A percentile compares a stretch with the other conserved stretches of the same genome.
These are phyloP conservation scores for Sebastes miniatus DNA, from an alignment of 2,797 vertebrate species.

Conservation along the genomic window DNA sequence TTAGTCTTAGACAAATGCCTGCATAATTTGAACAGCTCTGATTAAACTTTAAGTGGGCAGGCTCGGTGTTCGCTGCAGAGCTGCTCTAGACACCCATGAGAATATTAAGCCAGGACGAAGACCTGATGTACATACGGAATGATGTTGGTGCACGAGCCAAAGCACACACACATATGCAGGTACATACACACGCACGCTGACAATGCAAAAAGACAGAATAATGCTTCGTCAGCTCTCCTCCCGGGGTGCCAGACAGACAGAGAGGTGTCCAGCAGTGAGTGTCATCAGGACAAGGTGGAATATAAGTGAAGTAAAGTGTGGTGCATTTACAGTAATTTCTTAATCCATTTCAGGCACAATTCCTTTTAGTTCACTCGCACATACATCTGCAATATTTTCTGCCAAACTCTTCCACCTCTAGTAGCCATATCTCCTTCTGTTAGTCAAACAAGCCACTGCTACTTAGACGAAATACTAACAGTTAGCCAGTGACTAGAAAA, in stretches of 20 bases:
- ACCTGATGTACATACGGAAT: slow-evolving; percentile 43
- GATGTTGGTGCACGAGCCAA: neutral
- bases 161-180: neutral
- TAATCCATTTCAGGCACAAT: neutral
- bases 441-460: too few species aligned
- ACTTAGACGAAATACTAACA: too few species aligned
- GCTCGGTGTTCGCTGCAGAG: slow-evolving; percentile 40
- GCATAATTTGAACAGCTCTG: slow-evolving; percentile 15
- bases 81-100: slow-evolving; percentile 39
- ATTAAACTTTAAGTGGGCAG: slow-evolving; percentile 43
- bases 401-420: neutral
- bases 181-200: slow-evolving; percentile 27
- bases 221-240: slow-evolving; percentile 61
- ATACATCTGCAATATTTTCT: neutral
- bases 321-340: neutral
- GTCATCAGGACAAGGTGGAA: neutral
- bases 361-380: neutral
- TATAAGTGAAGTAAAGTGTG: neutral
- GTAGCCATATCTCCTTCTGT: too few species aligned
- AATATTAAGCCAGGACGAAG: slow-evolving; percentile 38
- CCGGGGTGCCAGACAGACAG: slow-evolving; percentile 20
- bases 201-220: slow-evolving; percentile 35
- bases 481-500: too few species aligned
- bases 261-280: neutral
- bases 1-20: slow-evolving; percentile 9